A percentile compares a stretch with the other conserved stretches of the same genome.
phyloP scores from a whole-genome alignment of 1,140 invertebrate genomes.

The Phthorimaea operculella region DNA sequence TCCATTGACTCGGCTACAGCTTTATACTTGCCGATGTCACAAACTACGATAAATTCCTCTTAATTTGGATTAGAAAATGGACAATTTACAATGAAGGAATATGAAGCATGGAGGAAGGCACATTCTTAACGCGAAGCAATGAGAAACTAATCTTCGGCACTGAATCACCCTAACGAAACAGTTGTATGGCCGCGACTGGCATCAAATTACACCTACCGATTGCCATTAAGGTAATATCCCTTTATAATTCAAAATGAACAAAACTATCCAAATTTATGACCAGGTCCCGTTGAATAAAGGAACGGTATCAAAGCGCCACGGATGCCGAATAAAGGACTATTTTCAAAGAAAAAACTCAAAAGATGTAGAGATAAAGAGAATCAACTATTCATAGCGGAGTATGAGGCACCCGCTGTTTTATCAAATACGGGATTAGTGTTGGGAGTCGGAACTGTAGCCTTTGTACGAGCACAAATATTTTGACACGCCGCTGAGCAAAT shows the following conservation, averaged over 20 bases:
- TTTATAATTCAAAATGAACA: conserved; percentile 63
- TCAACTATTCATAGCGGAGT: conserved; percentile 50
- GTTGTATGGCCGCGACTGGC: conserved; percentile 34
- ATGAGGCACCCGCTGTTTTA: conserved; percentile 61
- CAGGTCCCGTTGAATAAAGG: conserved; percentile 60
- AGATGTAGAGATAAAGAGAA: conserved; percentile 57
- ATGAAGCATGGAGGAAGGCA: background rate
- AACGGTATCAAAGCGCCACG: conserved; percentile 60
- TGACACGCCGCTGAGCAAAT: conserved; percentile 53
- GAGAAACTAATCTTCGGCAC: conserved; percentile 25
- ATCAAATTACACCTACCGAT: conserved; percentile 64
- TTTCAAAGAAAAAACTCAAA: conserved; percentile 51
- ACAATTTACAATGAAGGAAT: background rate
- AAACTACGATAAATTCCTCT: conserved; percentile 1
- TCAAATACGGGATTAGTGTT: conserved; percentile 59
- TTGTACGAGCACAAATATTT: conserved; percentile 56
- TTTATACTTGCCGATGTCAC: background rate
- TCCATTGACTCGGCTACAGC: background rate
- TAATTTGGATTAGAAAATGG: conserved; percentile 7
- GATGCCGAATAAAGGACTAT: conserved; percentile 46
- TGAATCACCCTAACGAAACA: conserved; percentile 48
- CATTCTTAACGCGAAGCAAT: conserved; percentile 14
- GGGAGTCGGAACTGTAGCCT: conserved; percentile 39
- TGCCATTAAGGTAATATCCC: conserved; percentile 62
- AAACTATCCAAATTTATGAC: conserved; percentile 60